Conservation (phyloP, 2,113 vertebrate genomes). For the Calyptomena viridis region DNA sequence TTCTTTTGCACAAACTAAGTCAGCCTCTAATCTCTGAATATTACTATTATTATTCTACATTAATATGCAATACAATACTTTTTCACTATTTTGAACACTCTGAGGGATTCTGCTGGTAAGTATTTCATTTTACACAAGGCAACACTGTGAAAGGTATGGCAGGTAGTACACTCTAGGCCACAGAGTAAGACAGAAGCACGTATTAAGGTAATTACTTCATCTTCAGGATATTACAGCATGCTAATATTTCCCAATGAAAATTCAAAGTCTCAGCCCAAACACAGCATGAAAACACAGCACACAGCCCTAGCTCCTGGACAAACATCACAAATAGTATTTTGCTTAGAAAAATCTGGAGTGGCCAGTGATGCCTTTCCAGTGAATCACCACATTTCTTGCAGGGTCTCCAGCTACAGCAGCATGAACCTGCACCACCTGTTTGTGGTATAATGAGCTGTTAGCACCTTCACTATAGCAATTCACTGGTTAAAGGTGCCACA, state of each 20-base stretch:
- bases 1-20: neutral
- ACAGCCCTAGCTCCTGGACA: neutral
- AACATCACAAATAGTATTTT: neutral
- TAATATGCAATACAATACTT: neutral
- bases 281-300: neutral
- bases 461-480: neutral
- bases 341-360: neutral
- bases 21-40: neutral
- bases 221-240: neutral
- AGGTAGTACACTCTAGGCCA: neutral
- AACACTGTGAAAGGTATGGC: neutral
- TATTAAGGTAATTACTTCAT: conserved; percentile 1
- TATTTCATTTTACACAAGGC: neutral
- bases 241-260: neutral
- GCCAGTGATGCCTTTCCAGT: neutral
- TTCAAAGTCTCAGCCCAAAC: neutral
- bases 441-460: neutral
- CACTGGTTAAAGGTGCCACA: neutral
- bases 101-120: neutral
- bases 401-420: neutral
- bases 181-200: neutral
- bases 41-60: neutral
- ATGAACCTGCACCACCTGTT: neutral
- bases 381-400: neutral
- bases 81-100: neutral